Conservation (phyloP, 1,140 invertebrate species). For the Hylaeus volcanicus region DNA sequence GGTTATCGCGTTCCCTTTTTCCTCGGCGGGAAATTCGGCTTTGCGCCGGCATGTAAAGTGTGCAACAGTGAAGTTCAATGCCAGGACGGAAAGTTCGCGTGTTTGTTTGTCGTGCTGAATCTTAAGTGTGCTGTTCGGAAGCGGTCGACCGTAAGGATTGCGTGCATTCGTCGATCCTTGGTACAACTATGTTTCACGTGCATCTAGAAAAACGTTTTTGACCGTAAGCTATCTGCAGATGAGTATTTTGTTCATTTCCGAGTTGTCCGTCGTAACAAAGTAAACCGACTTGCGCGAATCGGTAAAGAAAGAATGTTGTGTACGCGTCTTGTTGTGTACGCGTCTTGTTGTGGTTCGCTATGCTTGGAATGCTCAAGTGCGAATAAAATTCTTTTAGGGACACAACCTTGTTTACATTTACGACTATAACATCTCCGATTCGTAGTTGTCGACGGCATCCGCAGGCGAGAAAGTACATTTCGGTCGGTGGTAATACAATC, state of each 20-base stretch:
- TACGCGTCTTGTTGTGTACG: neutral
- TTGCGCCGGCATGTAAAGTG: neutral
- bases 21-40: neutral
- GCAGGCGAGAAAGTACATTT: no score
- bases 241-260: no score
- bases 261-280: no score
- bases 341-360: neutral
- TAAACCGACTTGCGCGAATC: neutral
- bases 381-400: neutral
- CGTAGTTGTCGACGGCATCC: no score
- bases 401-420: neutral
- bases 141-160: neutral
- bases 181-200: neutral
- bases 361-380: neutral
- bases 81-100: neutral
- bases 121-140: neutral
- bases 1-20: neutral
- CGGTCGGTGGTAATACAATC: no score
- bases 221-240: no score
- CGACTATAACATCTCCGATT: neutral
- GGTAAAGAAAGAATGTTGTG: neutral
- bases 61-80: constrained; percentile 23
- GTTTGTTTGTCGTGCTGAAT: neutral
- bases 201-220: neutral
- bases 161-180: neutral